Conservation (phyloP, 2,797 vertebrate species). For the Orientallactaga sibirica region DNA sequence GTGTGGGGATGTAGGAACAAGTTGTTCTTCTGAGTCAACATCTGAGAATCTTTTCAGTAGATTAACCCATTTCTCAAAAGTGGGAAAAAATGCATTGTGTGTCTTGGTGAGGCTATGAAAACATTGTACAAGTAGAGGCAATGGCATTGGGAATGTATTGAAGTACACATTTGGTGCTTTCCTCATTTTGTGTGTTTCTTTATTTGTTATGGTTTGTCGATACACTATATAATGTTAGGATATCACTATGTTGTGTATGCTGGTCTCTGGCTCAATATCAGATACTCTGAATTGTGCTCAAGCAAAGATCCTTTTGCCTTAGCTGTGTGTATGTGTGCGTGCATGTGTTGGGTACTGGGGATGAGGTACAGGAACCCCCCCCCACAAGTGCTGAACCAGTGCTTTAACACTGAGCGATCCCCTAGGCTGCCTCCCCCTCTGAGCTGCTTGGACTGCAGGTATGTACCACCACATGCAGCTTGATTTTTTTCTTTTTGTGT, state of each 20-base stretch:
- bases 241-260: no score
- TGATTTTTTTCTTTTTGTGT: background rate
- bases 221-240: no score
- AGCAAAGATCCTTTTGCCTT: background rate
- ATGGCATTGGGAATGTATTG: background rate
- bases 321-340: background rate
- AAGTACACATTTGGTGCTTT: background rate
- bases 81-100: background rate
- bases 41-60: background rate
- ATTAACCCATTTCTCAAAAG: slow-evolving; percentile 30
- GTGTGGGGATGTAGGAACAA: background rate
- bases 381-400: background rate
- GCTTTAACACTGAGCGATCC: background rate
- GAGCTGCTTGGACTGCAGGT: background rate
- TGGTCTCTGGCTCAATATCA: background rate
- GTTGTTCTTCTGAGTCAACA: background rate
- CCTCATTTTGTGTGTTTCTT: background rate
- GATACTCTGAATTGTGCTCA: background rate
- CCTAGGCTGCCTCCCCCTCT: background rate
- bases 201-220: background rate
- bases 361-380: background rate
- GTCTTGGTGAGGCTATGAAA: background rate
- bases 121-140: background rate
- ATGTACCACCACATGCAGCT: background rate
- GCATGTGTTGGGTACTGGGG: background rate